Base-by-base conservation (phyloP, 2,797 vertebrate genomes). In the Anabas testudineus region DNA sequence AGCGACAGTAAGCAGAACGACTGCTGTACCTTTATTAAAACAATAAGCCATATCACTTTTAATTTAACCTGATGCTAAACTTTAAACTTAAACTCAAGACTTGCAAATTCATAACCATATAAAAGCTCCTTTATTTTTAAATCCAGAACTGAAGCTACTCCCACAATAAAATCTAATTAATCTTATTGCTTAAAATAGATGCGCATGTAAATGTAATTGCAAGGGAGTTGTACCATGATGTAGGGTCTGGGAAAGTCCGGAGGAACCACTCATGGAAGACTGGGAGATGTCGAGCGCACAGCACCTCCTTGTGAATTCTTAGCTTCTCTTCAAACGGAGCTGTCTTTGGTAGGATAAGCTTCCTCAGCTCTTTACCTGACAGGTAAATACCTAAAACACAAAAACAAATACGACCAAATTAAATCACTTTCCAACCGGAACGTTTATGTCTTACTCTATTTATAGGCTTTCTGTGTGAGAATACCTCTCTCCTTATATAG, bases 181-280 rank as follows among this genome's bases (percentile, higher is more conserved):
- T 45, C 16, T 47, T 14, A 1, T 8, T 41, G 1, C 12, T 21
- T 32, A 13, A 49, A 46, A 24, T 14, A 43, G 12, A 10, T 37
- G 19, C 16, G 32, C 26, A 19, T 10, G 21, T 22, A 4, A 52
- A 30, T 26, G 18, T 41, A 36, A 48, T 9, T 6, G 22, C 8
- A 14, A 2, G 1, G 7, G 32, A 63, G 0, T 0, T 41, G 21
- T 86, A 98, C 98, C 98, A 99, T 59, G 96, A 97, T 15, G 96
- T 99, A 24, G 98, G 98, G 88, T 99, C 97, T 30, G 97, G 95
- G 76, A 99, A 99, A 0, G 96, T 99, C 85, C 95, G 94, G 61
- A 99, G 95, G 85, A 99, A 99, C 98, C 98, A 99, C 77, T 99
- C 97, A 10, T 99, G 93, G 85, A 99, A 99, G 54, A 99, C 78